phyloP scores from a whole-genome alignment of 2,113 vertebrate species.

The Archilochus colubris region DNA sequence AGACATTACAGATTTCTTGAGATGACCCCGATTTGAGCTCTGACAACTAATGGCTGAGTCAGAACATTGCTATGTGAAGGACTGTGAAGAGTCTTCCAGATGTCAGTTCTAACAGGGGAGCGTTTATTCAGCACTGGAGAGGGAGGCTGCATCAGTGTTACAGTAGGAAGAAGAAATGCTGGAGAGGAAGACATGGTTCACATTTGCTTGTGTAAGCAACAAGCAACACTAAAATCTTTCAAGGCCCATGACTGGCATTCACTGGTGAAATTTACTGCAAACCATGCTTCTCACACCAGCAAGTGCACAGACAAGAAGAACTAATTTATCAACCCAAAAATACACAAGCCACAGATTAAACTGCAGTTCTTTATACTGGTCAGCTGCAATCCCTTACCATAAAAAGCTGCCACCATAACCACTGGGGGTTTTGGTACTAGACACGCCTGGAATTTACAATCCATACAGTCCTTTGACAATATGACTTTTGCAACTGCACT shows the following conservation, averaged over 20 bases:
- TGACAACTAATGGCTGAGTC: conserved; percentile 57
- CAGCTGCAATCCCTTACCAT: not conserved
- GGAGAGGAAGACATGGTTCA: not conserved
- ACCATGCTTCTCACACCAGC: not conserved
- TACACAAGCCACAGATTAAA: not conserved
- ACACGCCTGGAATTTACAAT: not conserved
- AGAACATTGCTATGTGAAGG: conserved; percentile 58
- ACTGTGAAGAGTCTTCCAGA: conserved; percentile 60
- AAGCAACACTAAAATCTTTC: conserved; percentile 7
- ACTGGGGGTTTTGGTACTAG: not conserved
- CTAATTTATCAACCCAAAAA: not conserved
- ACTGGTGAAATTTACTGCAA: not conserved
- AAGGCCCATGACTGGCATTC: not conserved
- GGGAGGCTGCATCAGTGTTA: not conserved
- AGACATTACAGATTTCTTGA: conserved; percentile 52
- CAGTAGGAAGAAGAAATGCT: not conserved
- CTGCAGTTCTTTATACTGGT: not conserved
- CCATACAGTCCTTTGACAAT: not conserved
- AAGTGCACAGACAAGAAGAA: not conserved
- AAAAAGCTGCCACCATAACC: not conserved
- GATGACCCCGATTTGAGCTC: conserved; percentile 59
- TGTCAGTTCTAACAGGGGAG: conserved; percentile 57
- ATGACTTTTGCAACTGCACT: not conserved
- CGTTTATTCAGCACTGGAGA: conserved; percentile 19
- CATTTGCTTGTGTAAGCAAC: not conserved